These are phyloP conservation scores for Sisyra terminalis DNA, from an alignment of 2,888 invertebrate genomes.

Conservation along the genomic window DNA sequence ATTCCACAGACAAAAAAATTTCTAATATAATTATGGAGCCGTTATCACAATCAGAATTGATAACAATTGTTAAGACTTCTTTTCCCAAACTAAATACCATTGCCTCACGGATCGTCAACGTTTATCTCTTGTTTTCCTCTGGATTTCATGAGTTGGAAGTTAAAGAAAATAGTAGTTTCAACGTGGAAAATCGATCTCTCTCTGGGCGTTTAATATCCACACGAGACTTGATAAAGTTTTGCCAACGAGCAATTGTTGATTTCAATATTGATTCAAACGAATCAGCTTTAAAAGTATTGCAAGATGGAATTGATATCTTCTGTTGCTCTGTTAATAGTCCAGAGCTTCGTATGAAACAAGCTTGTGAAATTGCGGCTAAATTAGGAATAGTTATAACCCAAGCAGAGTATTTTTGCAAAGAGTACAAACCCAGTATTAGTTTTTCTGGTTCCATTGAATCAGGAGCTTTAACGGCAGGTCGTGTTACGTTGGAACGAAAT, in stretches of 20 bases:
- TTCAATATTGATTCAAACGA: conserved; percentile 56
- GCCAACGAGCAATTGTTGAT: conserved; percentile 54
- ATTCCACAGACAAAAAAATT: conserved; percentile 56
- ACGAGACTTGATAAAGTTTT: conserved; percentile 87
- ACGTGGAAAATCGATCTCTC: conserved; percentile 20
- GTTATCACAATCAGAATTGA: conserved; percentile 55
- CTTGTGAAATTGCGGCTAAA: conserved; percentile 58
- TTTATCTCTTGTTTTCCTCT: conserved; percentile 64
- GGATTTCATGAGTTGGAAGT: conserved; percentile 37
- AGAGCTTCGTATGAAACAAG: conserved; percentile 45
- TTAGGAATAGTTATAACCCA: conserved; percentile 69
- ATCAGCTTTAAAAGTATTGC: conserved; percentile 54
- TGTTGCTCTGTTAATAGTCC: conserved; percentile 58
- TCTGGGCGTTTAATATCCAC: conserved; percentile 56
- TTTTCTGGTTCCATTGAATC: conserved; percentile 23
- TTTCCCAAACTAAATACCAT: conserved; percentile 59
- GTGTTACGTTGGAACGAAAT: conserved; percentile 36
- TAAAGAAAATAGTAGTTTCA: conserved; percentile 8
- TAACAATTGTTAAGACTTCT: conserved; percentile 47
- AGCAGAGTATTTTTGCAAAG: conserved; percentile 62
- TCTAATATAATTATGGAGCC: conserved; percentile 32
- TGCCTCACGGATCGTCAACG: conserved; percentile 59
- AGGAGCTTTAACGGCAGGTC: conserved; percentile 49
- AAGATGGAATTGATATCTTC: conserved; percentile 86
- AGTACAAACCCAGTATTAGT: conserved; percentile 61